phyloP scores from a whole-genome alignment of 2,888 invertebrate species.

The Argyra leucocephala region DNA sequence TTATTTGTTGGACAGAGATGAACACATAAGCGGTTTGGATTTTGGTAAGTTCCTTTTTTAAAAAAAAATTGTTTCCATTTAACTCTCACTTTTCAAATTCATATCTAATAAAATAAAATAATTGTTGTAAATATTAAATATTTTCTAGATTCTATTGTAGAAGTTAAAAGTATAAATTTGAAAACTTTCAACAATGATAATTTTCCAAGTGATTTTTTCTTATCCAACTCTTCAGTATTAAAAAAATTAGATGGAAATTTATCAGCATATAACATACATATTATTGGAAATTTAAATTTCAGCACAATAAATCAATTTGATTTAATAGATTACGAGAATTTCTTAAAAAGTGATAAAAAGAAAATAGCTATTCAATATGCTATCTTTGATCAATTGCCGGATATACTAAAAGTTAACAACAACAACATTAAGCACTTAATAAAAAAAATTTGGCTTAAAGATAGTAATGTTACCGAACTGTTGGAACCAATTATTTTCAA shows the following conservation, averaged over 20 bases:
- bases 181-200: conserved; percentile 37
- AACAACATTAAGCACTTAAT: conserved; percentile 35
- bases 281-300: conserved; percentile 27
- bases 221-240: conserved; percentile 29
- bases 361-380: conserved; percentile 41
- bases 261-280: conserved; percentile 24
- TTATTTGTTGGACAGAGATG: conserved; percentile 45
- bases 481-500: background rate
- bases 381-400: conserved; percentile 41
- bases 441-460: conserved; percentile 45
- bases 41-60: conserved; percentile 37
- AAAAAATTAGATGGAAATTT: background rate
- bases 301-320: conserved; percentile 30
- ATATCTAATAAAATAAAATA: background rate
- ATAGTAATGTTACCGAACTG: conserved; percentile 34
- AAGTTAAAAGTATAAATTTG: conserved; percentile 31
- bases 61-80: conserved; percentile 12
- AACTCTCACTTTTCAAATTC: conserved; percentile 7
- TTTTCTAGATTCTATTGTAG: conserved; percentile 31
- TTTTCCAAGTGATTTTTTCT: conserved; percentile 43
- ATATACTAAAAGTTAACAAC: conserved; percentile 41
- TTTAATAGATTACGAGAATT: conserved; percentile 26
- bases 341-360: conserved; percentile 26
- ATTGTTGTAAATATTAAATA: background rate
- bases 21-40: conserved; percentile 41